A percentile compares a stretch with the other conserved stretches of the same genome.
phyloP scores from a whole-genome alignment of 2,797 vertebrate genomes.

The Chelonia mydas region DNA sequence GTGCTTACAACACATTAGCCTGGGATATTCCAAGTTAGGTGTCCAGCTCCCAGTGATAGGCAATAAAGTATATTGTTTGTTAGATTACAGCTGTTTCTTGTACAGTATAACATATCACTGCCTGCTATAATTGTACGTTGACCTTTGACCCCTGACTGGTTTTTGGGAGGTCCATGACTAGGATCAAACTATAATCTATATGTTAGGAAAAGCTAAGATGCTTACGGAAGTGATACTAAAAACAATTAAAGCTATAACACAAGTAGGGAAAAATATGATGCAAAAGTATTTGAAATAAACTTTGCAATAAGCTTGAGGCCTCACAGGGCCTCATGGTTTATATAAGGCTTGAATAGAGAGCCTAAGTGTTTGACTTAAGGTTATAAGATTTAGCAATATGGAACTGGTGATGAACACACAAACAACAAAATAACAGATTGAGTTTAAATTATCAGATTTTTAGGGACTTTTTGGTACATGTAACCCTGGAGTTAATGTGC shows the following conservation, averaged over 20 bases:
- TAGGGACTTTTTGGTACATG: background rate
- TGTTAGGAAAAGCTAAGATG: background rate
- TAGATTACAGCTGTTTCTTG: background rate
- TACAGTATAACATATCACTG: background rate
- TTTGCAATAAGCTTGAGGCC: background rate
- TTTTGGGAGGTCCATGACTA: background rate
- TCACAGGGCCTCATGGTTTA: background rate
- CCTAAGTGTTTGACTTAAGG: background rate
- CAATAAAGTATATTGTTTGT: fast-evolving
- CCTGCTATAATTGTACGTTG: fast-evolving
- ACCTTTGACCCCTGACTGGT: background rate
- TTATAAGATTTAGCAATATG: background rate
- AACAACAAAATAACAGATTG: background rate
- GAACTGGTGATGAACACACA: background rate
- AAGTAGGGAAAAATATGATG: background rate
- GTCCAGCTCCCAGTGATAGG: background rate
- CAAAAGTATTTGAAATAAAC: background rate
- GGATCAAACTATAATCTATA: background rate
- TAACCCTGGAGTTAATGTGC: background rate
- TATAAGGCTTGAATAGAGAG: background rate
- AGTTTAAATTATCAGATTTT: background rate
- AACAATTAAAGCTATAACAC: background rate
- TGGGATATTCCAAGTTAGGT: background rate
- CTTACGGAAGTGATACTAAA: background rate
- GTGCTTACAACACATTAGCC: background rate